Percentiles rank a stretch among this genome's conserved stretches.
Evolutionary conservation across 2,113 vertebrate genomes (phyloP).

Genomic region (Cyprinus carpio): DNA sequence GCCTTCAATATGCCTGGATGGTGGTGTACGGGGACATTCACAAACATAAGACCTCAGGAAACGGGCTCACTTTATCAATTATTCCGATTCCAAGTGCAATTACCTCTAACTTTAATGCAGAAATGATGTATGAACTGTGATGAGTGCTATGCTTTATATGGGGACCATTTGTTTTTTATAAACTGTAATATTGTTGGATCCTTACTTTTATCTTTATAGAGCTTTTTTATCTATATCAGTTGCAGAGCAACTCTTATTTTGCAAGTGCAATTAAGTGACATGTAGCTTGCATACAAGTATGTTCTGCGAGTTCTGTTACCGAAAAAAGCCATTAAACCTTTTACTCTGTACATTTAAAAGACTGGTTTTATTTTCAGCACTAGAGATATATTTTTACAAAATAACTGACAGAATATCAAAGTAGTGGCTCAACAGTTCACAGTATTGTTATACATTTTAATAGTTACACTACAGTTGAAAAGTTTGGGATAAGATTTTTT

Average conservation of each 20-base stretch:
- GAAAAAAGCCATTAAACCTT: conserved; percentile 41
- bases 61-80: neutral
- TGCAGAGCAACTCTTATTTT: conserved; percentile 45
- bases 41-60: conserved; percentile 2
- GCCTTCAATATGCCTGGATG: neutral
- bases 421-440: neutral
- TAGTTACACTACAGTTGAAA: neutral
- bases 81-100: conserved; percentile 17
- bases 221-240: conserved; percentile 34
- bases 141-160: neutral
- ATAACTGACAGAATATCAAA: conserved; percentile 22
- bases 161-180: neutral
- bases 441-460: neutral
- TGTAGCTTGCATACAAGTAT: neutral
- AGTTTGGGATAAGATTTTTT: too few species aligned
- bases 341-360: conserved; percentile 23
- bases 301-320: conserved; percentile 4
- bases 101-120: conserved; percentile 12
- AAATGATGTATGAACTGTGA: neutral
- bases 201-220: conserved; percentile 12
- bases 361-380: conserved; percentile 16
- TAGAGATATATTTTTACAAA: conserved; percentile 4
- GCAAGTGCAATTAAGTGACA: conserved; percentile 10
- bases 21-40: neutral
- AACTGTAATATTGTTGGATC: neutral